Conservation (phyloP, 2,113 vertebrate species). For the Rissa tridactyla region DNA sequence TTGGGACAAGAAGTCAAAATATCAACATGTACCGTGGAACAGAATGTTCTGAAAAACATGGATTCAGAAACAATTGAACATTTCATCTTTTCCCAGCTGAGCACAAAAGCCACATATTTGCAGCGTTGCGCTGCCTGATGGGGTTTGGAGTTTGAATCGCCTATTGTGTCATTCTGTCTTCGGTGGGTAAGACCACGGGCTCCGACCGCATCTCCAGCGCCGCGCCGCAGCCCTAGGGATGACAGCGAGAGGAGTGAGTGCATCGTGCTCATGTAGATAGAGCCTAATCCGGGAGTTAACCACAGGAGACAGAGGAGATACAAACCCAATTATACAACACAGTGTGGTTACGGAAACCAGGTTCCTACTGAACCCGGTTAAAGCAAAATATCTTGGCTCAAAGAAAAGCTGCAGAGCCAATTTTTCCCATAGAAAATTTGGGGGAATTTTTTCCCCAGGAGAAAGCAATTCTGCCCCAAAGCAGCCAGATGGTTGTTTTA, state of each 20-base stretch:
- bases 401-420: background rate
- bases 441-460: background rate
- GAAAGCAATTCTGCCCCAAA: background rate
- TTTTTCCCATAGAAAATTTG: background rate
- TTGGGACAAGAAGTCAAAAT: background rate
- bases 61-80: background rate
- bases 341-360: background rate
- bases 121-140: background rate
- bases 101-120: background rate
- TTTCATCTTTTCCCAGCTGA: background rate
- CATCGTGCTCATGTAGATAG: rapidly evolving
- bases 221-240: rapidly evolving
- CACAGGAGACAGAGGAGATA: background rate
- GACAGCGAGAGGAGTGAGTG: rapidly evolving
- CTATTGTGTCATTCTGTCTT: background rate
- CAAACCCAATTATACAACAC: background rate
- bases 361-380: background rate
- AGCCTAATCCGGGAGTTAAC: background rate
- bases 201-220: rapidly evolving
- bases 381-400: background rate
- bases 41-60: background rate
- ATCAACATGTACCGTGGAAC: background rate
- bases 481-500: background rate
- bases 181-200: rapidly evolving
- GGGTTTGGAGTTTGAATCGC: background rate